Evolutionary conservation across 2,797 vertebrate genomes (phyloP).

Genomic region (Coendou prehensilis): DNA sequence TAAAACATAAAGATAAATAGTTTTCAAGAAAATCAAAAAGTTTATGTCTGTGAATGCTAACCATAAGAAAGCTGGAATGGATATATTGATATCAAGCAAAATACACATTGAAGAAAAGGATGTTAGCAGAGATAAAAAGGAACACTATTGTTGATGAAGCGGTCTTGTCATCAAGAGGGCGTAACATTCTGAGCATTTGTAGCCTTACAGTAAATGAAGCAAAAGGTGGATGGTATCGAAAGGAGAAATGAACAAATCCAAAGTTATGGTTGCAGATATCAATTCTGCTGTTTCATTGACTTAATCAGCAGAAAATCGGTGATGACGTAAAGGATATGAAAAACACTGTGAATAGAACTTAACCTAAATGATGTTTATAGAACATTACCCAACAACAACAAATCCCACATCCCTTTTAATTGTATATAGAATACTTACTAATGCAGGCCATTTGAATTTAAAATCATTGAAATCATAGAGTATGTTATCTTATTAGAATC

Average conservation of each 20-base stretch:
- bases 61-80: background rate
- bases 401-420: background rate
- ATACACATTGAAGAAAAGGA: background rate
- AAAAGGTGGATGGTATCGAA: background rate
- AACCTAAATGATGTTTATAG: background rate
- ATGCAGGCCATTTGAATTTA: background rate
- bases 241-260: background rate
- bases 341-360: background rate
- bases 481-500: conserved; percentile 13
- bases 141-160: background rate
- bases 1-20: conserved; percentile 6
- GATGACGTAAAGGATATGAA: background rate
- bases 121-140: background rate
- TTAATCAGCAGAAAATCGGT: background rate
- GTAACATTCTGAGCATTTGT: background rate
- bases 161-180: background rate
- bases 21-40: background rate
- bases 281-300: background rate
- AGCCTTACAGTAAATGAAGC: background rate
- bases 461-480: background rate
- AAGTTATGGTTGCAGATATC: background rate
- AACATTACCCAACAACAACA: background rate
- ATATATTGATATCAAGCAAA: background rate
- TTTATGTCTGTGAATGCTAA: background rate
- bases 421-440: background rate